These are phyloP conservation scores for Limenitis camilla DNA, from an alignment of 2,888 invertebrate species.

Conservation along the genomic window DNA sequence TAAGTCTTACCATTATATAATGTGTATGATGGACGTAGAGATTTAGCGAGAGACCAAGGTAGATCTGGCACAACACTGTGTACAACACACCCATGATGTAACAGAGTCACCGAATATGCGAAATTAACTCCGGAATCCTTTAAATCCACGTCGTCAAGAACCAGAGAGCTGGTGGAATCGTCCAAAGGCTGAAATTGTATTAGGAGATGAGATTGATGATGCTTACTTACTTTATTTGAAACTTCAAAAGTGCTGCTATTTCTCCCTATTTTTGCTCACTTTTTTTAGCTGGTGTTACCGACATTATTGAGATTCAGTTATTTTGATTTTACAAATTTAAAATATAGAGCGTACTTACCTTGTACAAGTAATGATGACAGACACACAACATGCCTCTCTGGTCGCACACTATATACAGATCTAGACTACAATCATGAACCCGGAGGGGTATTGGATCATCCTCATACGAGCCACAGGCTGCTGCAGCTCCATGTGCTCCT, in stretches of 20 bases:
- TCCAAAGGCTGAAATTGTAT: conserved; percentile 67
- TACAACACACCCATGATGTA: conserved; percentile 88
- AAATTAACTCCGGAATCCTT: conserved; percentile 83
- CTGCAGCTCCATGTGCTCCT: conserved; percentile 60
- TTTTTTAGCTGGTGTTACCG: no score
- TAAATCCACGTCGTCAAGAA: conserved; percentile 70
- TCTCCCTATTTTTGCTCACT: no score
- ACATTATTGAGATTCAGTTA: no score
- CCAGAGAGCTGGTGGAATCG: conserved; percentile 70
- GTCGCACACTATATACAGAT: conserved; percentile 85
- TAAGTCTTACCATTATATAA: conserved; percentile 76
- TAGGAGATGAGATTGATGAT: not conserved
- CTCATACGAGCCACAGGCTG: conserved; percentile 81
- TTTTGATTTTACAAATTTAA: no score
- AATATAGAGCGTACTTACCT: conserved; percentile 57
- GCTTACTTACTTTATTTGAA: no score
- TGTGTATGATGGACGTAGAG: conserved; percentile 84
- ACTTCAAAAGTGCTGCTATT: no score
- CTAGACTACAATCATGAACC: conserved; percentile 87
- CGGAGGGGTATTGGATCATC: conserved; percentile 87
- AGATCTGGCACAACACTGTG: conserved; percentile 88
- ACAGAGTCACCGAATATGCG: conserved; percentile 87
- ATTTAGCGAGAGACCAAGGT: conserved; percentile 84
- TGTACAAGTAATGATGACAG: conserved; percentile 89
- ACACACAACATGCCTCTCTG: conserved; percentile 79